phyloP scores from a whole-genome alignment of 2,797 vertebrate genomes.

The Eulemur albifrons region DNA sequence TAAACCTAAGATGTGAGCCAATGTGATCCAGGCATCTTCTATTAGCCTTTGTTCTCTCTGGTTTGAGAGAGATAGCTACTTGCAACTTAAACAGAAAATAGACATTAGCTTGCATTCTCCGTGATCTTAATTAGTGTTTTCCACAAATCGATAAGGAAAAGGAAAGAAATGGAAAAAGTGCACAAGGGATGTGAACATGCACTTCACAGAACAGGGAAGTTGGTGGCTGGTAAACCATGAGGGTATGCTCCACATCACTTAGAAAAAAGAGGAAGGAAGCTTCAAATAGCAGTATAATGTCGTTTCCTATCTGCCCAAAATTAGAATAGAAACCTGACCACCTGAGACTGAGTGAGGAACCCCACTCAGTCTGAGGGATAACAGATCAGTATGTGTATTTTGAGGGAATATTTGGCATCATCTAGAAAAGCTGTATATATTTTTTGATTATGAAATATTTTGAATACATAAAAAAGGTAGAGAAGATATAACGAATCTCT shows the following conservation, averaged over 20 bases:
- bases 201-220: neutral
- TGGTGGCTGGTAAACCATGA: neutral
- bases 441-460: neutral
- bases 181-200: neutral
- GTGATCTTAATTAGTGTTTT: slow-evolving; percentile 50
- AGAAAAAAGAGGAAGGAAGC: neutral
- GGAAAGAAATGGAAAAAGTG: neutral
- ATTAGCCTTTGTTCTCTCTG: neutral
- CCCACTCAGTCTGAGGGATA: neutral
- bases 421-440: neutral
- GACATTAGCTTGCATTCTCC: neutral
- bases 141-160: slow-evolving; percentile 35
- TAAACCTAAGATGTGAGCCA: neutral
- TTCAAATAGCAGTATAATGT: neutral
- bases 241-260: neutral
- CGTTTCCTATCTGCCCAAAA: neutral
- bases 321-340: neutral
- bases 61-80: neutral
- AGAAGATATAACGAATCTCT: neutral
- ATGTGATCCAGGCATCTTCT: neutral
- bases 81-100: neutral
- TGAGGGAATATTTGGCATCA: neutral
- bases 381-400: neutral
- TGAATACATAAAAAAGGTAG: neutral
- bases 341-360: no score